These are phyloP conservation scores for Lithobates pipiens DNA, from an alignment of 2,797 vertebrate genomes.

Conservation along the genomic window DNA sequence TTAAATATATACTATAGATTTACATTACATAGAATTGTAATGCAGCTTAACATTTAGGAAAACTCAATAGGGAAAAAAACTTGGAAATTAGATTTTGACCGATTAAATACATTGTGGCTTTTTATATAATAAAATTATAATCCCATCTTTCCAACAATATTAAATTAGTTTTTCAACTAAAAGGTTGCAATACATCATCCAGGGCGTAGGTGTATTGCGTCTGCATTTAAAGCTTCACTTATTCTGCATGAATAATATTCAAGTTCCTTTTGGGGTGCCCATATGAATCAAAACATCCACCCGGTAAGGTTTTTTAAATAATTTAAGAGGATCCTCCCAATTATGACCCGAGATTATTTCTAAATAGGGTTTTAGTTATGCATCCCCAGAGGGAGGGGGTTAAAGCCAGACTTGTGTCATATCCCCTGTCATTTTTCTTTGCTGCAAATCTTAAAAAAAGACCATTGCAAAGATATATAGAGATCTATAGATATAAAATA, in stretches of 20 bases:
- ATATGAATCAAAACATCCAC: background rate
- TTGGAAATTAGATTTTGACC: background rate
- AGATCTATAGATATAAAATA: too few relatives aligned
- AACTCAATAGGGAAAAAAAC: slow-evolving; percentile 11
- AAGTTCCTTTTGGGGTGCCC: background rate
- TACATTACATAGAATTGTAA: slow-evolving; percentile 1
- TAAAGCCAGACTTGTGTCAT: too few relatives aligned
- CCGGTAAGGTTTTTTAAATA: background rate
- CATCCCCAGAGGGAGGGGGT: too few relatives aligned
- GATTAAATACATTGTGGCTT: slow-evolving; percentile 24
- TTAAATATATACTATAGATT: background rate
- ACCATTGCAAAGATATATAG: too few relatives aligned
- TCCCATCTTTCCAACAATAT: slow-evolving; percentile 3
- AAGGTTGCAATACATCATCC: slow-evolving; percentile 19
- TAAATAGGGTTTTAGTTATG: too few relatives aligned
- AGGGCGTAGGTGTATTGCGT: background rate
- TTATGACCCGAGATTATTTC: background rate
- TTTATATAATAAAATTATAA: slow-evolving; percentile 20
- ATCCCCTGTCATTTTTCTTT: too few relatives aligned
- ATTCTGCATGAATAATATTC: slow-evolving; percentile 18
- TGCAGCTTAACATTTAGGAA: background rate
- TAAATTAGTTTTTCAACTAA: slow-evolving; percentile 21
- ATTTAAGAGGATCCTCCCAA: background rate
- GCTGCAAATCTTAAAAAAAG: too few relatives aligned
- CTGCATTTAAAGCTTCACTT: background rate